phyloP scores from a whole-genome alignment of 2,888 invertebrate species.

The Caradrina kadenii region DNA sequence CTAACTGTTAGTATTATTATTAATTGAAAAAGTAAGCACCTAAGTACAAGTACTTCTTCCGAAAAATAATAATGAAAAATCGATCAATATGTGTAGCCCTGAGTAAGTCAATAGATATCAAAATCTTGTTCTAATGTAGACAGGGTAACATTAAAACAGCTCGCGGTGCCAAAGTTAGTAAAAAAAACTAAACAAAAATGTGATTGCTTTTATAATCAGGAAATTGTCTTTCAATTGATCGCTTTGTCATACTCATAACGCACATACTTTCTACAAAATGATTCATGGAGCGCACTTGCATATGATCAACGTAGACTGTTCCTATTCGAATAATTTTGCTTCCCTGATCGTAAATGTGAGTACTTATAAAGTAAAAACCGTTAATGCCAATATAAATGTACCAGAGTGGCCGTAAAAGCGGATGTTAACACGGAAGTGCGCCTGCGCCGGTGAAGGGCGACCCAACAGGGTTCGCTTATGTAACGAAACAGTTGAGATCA shows the following conservation, averaged over 20 bases:
- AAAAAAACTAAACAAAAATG: not conserved
- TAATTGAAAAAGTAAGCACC: no score
- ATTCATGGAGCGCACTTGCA: conserved; percentile 26
- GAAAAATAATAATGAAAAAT: no score
- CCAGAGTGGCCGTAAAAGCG: conserved; percentile 37
- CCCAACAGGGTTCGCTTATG: conserved; percentile 52
- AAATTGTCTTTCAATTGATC: conserved; percentile 6
- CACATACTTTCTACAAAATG: conserved; percentile 38
- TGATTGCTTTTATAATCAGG: conserved; percentile 14
- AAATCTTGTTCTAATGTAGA: not conserved
- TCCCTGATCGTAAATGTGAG: conserved; percentile 30
- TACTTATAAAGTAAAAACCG: conserved; percentile 32
- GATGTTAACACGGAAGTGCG: conserved; percentile 56
- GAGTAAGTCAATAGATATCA: no score
- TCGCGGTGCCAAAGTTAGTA: not conserved
- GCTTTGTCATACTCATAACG: conserved; percentile 11
- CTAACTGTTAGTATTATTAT: no score
- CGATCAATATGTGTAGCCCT: no score
- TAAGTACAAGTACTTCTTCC: no score
- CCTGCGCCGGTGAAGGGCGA: conserved; percentile 54
- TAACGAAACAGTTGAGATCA: conserved; percentile 47
- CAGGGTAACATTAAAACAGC: not conserved
- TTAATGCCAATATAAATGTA: conserved; percentile 38
- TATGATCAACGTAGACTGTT: conserved; percentile 14
- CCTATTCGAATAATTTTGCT: conserved; percentile 28